A percentile compares a stretch with the other conserved stretches of the same genome.
phyloP scores from a whole-genome alignment of 2,113 vertebrate genomes.

The Plecotus auritus region DNA sequence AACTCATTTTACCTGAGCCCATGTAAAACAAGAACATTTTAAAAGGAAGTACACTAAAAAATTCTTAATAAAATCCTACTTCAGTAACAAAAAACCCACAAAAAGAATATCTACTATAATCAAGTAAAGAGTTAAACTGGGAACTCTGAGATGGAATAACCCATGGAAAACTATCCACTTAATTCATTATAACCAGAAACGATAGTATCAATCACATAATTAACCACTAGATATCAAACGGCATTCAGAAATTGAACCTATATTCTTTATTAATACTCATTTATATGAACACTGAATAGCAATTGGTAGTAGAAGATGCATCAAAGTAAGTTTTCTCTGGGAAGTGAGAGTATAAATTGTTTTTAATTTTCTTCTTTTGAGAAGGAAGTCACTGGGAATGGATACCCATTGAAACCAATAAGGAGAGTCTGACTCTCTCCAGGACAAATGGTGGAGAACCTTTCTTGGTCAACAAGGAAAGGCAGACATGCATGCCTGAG shows the following conservation, averaged over 20 bases:
- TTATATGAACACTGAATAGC: neutral
- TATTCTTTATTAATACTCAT: neutral
- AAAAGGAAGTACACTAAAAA: neutral
- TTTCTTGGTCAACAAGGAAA: neutral
- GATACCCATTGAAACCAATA: too few species aligned
- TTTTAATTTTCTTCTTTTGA: neutral
- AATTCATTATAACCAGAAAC: neutral
- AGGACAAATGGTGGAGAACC: neutral
- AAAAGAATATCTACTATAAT: neutral
- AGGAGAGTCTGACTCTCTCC: neutral
- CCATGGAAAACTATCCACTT: neutral
- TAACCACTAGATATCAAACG: neutral
- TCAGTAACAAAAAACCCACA: neutral
- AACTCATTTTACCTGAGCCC: neutral
- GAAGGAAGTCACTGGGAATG: neutral
- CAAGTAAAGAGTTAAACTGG: neutral
- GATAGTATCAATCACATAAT: neutral
- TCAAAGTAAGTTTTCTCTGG: neutral
- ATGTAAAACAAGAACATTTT: constrained; percentile 25
- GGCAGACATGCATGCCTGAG: neutral
- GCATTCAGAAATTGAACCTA: neutral
- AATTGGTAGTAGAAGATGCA: neutral
- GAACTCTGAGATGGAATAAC: neutral
- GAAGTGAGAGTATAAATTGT: neutral
- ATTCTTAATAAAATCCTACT: neutral